A percentile compares a stretch with the other conserved stretches of the same genome.
Evolutionary conservation across 2,113 vertebrate species (phyloP).

Genomic region (Saguinus midas): DNA sequence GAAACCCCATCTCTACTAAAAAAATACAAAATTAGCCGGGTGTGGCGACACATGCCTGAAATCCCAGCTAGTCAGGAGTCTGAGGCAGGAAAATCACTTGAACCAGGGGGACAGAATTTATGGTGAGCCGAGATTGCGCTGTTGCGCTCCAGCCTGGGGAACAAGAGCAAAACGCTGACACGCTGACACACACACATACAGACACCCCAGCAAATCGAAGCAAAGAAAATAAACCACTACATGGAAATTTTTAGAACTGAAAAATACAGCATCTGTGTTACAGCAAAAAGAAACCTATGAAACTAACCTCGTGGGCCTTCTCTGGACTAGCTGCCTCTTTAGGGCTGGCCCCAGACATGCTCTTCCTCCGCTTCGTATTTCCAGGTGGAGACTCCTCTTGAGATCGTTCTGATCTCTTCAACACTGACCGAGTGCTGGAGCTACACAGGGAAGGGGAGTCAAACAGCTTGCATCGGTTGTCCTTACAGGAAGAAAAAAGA

Average conservation of each 20-base stretch:
- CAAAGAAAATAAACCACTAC: background rate
- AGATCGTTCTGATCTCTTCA: slow-evolving; percentile 89
- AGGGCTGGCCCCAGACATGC: slow-evolving; percentile 73
- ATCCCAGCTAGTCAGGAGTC: too few relatives aligned
- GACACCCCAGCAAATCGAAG: background rate
- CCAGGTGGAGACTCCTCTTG: slow-evolving; percentile 86
- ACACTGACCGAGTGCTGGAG: slow-evolving; percentile 64
- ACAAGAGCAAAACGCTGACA: too few relatives aligned
- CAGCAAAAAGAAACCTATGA: background rate
- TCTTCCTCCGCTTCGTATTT: slow-evolving; percentile 90
- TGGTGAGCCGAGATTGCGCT: too few relatives aligned
- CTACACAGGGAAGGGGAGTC: slow-evolving; percentile 83
- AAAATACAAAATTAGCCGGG: background rate
- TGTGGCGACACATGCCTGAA: too few relatives aligned
- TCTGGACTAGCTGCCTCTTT: slow-evolving; percentile 21
- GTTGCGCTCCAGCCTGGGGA: too few relatives aligned
- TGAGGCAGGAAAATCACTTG: too few relatives aligned
- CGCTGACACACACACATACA: too few relatives aligned
- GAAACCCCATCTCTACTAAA: background rate
- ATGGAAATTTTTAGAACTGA: background rate
- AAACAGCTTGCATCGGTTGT: slow-evolving; percentile 78
- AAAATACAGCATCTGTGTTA: background rate
- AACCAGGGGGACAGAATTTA: too few relatives aligned
- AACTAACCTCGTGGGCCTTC: slow-evolving; percentile 60
- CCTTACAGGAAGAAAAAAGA: background rate